Evolutionary conservation across 2,113 vertebrate genomes (phyloP).

Genomic region (Paratilapia polleni): DNA sequence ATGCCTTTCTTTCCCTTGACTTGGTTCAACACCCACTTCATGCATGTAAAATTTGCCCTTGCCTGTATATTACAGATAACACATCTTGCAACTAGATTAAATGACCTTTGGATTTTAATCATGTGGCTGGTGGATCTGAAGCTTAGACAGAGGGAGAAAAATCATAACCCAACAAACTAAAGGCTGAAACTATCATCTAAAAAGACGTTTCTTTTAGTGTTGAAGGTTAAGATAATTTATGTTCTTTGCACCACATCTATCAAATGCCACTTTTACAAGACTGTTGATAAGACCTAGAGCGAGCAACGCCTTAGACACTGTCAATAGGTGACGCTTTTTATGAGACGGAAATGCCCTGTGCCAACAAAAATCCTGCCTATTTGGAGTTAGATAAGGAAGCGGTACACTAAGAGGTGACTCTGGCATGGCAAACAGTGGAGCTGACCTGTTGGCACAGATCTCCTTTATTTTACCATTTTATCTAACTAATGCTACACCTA

Average conservation of each 20-base stretch:
- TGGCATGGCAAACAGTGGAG: not conserved
- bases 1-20: not conserved
- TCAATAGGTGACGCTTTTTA: constrained; percentile 32
- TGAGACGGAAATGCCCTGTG: constrained; percentile 19
- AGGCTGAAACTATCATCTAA: not conserved
- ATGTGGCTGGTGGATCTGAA: not conserved
- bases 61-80: not conserved
- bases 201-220: not conserved
- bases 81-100: not conserved
- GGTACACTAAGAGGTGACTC: not conserved
- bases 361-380: not conserved
- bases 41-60: not conserved
- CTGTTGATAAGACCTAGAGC: not conserved
- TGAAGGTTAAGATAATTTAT: not conserved
- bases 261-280: constrained; percentile 9
- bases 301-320: constrained; percentile 21
- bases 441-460: not conserved
- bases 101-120: constrained; percentile 13
- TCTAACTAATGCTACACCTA: not conserved
- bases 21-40: not conserved
- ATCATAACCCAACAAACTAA: not conserved
- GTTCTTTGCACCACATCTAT: not conserved
- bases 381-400: constrained; percentile 11
- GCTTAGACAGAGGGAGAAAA: not conserved
- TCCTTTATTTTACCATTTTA: not conserved